These are phyloP conservation scores for Plutella xylostella DNA, from an alignment of 2,888 invertebrate genomes.

Conservation along the genomic window DNA sequence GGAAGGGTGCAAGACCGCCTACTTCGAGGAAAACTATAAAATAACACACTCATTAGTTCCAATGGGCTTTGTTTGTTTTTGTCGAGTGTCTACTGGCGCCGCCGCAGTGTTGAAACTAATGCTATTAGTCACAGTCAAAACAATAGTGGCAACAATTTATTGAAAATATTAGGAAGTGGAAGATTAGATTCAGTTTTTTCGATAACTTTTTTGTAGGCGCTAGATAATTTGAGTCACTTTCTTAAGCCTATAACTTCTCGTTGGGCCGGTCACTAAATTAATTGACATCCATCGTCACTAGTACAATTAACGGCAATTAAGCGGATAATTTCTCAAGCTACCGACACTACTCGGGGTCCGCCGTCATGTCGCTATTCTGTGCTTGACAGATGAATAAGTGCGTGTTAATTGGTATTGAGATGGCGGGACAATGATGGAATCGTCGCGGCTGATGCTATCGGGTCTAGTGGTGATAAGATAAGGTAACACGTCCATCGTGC, in stretches of 20 bases:
- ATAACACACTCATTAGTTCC: conserved; percentile 66
- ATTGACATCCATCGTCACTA: not conserved
- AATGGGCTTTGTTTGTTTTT: conserved; percentile 56
- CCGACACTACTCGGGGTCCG: conserved; percentile 32
- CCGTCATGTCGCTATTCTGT: conserved; percentile 25
- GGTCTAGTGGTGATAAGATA: conserved; percentile 51
- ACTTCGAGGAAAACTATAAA: conserved; percentile 51
- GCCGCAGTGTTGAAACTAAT: conserved; percentile 44
- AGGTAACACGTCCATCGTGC: conserved; percentile 18
- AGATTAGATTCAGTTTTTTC: not conserved
- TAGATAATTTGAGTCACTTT: no score
- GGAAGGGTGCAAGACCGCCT: conserved; percentile 40
- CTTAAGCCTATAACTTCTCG: no score
- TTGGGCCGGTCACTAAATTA: not conserved
- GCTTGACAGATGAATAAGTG: conserved; percentile 63
- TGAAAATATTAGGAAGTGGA: not conserved
- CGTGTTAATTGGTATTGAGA: conserved; percentile 65
- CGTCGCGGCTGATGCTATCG: conserved; percentile 55
- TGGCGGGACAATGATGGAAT: conserved; percentile 65
- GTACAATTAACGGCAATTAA: conserved; percentile 33
- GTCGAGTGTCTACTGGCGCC: conserved; percentile 33
- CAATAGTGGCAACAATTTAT: no score
- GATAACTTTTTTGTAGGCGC: not conserved
- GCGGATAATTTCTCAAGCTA: conserved; percentile 43
- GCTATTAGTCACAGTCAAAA: conserved; percentile 57